Base-by-base conservation (phyloP, 1,140 invertebrate genomes). In the Parasteatoda tepidariorum region DNA sequence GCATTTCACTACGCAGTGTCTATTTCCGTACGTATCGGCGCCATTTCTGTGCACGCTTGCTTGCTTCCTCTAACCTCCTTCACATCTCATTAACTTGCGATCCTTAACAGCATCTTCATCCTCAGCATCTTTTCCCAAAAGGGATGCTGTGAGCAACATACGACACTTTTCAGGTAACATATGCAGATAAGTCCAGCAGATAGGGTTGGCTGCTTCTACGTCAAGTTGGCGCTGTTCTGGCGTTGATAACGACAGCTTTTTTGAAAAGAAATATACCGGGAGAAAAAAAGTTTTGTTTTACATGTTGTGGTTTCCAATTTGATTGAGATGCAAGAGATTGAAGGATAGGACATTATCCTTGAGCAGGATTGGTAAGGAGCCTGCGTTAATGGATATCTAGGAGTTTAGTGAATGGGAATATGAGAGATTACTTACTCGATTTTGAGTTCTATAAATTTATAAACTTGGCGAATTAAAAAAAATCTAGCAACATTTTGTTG, bases 41-140 rank as follows among this genome's bases (percentile, higher is more conserved):
- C 76, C 76, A 68, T 59, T 68, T 55, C 76, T 54, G 62, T 57
- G n/a, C 64, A 79, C 76, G 76, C 76, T 79, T 79, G 76, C 76
- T 57, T 79, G 76, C 64, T 24, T 68, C 18, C 41, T 59, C 57
- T 48, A 18, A 18, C 76, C 62, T 28, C 24, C 54, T 79, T 79
- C 76, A 79, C 76, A 79, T 79, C 76, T 79, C 76, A 79, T 79
- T 79, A 79, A 67, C 74, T 54, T 31, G 70, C 54, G 70, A 30
- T 26, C n/a, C 24, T 34, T 67, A 34, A n/a, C 6, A 24, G 9
- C n/a, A n/a, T 70, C 67, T 48, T 54, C 22, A 24, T 33, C 64
- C 15, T 24, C 26, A 15, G 34, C 34, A 48, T 68, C 34, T 11
- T 71, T 24, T 28, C 66, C 26, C 34, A 28, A n/a, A n/a, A 48